These are phyloP conservation scores for Mugil cephalus DNA, from an alignment of 2,113 vertebrate species.

Conservation along the genomic window DNA sequence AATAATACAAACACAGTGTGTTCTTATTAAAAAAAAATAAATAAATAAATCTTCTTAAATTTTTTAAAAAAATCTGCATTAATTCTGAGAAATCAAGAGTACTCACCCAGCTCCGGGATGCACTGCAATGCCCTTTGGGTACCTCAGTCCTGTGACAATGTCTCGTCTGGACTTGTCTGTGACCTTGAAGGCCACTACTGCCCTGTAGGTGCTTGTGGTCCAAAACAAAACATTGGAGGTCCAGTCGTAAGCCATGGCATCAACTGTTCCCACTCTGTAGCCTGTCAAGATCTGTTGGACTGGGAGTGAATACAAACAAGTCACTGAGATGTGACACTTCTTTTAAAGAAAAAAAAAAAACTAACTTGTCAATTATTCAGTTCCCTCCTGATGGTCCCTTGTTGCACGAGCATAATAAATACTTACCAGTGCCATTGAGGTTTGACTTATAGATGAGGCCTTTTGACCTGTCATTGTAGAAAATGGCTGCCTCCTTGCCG, in stretches of 20 bases:
- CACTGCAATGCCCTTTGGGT: conserved; percentile 78
- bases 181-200: conserved; percentile 73
- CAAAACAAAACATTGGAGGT: conserved; percentile 82
- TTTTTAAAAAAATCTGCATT: too few species aligned
- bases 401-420: not conserved
- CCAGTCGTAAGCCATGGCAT: conserved; percentile 83
- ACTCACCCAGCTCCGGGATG: conserved; percentile 80
- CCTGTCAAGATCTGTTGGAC: conserved; percentile 77
- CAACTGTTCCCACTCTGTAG: conserved; percentile 67
- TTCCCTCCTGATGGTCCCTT: not conserved
- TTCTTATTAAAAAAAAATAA: too few species aligned
- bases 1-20: too few species aligned
- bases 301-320: conserved; percentile 35
- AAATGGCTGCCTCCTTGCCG: conserved; percentile 60
- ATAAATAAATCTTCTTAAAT: too few species aligned
- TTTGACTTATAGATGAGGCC: conserved; percentile 77
- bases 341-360: too few species aligned
- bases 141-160: conserved; percentile 70
- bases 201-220: conserved; percentile 68
- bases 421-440: conserved; percentile 78
- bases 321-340: not conserved
- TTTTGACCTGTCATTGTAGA: conserved; percentile 74
- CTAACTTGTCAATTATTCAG: too few species aligned
- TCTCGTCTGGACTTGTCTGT: conserved; percentile 76
- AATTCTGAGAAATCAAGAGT: not conserved